phyloP scores from a whole-genome alignment of 2,888 invertebrate species.

The Geophilus truncorum region DNA sequence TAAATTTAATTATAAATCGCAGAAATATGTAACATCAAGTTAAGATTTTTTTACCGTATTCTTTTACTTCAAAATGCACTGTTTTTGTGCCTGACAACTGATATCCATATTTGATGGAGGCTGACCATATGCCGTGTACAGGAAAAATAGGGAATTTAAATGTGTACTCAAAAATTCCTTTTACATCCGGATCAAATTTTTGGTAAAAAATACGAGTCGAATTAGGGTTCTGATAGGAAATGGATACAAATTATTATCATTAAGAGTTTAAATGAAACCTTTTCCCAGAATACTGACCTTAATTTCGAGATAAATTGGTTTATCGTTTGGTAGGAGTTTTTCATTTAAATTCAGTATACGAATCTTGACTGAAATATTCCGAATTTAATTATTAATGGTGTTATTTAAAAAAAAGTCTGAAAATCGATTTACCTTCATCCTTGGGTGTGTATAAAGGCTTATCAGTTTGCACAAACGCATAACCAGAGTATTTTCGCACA shows the following conservation, averaged over 20 bases:
- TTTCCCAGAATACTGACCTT: not conserved
- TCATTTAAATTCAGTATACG: not conserved
- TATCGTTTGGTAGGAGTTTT: not conserved
- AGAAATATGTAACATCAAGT: too few species aligned
- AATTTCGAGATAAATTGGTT: not conserved
- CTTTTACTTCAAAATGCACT: not conserved
- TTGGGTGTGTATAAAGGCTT: not conserved
- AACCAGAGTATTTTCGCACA: not conserved
- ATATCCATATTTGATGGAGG: slow-evolving; percentile 1
- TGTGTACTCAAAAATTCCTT: not conserved
- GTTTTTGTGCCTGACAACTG: not conserved
- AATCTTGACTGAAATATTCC: not conserved
- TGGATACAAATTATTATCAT: too few species aligned
- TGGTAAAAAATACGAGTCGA: not conserved
- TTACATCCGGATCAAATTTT: not conserved
- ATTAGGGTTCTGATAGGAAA: not conserved
- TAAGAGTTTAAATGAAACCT: too few species aligned
- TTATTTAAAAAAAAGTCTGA: not conserved
- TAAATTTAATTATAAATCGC: too few species aligned
- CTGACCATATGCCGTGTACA: not conserved
- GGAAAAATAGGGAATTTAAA: not conserved
- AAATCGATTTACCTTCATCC: not conserved
- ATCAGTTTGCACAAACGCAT: not conserved
- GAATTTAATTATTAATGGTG: not conserved
- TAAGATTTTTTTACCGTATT: not conserved